Evolutionary conservation across 64 coral and sea anemone genomes (phyloP), one percentile per base, ranked within the genome.

Genomic region (Astreopora myriophthalma): DNA sequence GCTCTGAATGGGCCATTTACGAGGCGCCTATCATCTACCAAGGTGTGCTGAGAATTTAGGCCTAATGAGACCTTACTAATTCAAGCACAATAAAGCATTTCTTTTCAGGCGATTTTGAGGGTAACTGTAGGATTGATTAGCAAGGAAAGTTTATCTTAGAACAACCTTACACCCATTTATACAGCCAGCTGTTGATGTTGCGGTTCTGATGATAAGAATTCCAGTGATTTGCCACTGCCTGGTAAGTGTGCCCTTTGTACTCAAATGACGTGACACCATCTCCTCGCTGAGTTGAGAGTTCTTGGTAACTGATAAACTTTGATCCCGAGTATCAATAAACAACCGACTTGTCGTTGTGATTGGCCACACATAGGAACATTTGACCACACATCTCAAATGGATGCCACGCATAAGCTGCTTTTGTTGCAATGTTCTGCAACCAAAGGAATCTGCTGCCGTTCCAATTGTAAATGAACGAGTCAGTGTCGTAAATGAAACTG

Each of bases 181-280:
- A 92, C 33, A 92, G 48, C 0, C n/a, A 8, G 22, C 90, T 92
- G 55, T 92, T 86, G 13, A 86, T 48, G 34, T 48, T 76, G 36
- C 66, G 75, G 25, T 19, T 75, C 2, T n/a, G n/a, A n/a, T n/a
- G n/a, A n/a, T n/a, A n/a, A n/a, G n/a, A n/a, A n/a, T n/a, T n/a
- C n/a, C n/a, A n/a, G n/a, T 31, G 39, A 16, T 73, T 87, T 31
- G 39, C 42, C 24, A 72, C 3, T 10, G 36, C 39, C 26, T 72
- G 84, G 14, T 86, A 87, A 1, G 25, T 87, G 27, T 68, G 32
- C 14, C 46, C 38, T 31, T 72, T 34, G 46, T 71, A 52, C 42
- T 72, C 70, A 58, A 16, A 58, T 17, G 52, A 58, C 0, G 52
- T 58, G 13, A 58, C 3, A 58, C 19, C 52, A 58, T 26, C 0